These are phyloP conservation scores for Episyrphus balteatus DNA, from an alignment of 1,140 invertebrate species.

Conservation along the genomic window DNA sequence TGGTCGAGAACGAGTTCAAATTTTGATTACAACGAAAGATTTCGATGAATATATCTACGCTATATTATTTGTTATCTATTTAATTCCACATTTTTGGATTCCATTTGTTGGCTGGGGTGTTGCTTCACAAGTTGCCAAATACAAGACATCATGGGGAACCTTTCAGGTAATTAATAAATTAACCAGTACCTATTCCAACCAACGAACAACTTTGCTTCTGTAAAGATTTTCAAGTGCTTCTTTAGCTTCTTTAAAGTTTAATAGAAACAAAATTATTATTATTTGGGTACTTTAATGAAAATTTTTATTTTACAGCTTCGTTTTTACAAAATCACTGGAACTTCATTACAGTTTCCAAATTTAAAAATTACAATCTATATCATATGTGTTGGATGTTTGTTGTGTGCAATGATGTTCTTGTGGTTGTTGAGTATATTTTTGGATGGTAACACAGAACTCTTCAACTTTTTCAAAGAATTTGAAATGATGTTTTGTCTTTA, in stretches of 20 bases:
- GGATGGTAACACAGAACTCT: constrained; percentile 42
- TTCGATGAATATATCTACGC: constrained; percentile 54
- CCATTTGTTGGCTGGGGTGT: constrained; percentile 42
- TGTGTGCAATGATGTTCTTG: constrained; percentile 44
- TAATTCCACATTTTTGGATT: constrained; percentile 48
- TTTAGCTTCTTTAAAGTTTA: neutral
- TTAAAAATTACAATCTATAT: constrained; percentile 44
- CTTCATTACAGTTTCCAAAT: constrained; percentile 45
- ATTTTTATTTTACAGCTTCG: constrained; percentile 28
- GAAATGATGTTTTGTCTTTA: too few relatives aligned
- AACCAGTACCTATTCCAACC: too few relatives aligned
- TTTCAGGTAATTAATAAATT: constrained; percentile 38
- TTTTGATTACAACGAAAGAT: constrained; percentile 42
- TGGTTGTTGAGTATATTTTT: constrained; percentile 43
- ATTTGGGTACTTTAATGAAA: neutral
- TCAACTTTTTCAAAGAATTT: too few relatives aligned
- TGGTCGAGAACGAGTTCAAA: constrained; percentile 44
- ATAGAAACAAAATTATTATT: neutral
- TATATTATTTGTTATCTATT: constrained; percentile 47
- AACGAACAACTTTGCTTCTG: too few relatives aligned
- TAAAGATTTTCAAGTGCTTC: neutral
- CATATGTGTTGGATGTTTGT: constrained; percentile 45
- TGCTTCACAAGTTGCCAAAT: constrained; percentile 47
- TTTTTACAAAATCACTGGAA: constrained; percentile 42
- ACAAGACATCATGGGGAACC: constrained; percentile 49